Evolutionary conservation across 2,797 vertebrate genomes (phyloP).

Genomic region (Ambastaia sidthimunki): DNA sequence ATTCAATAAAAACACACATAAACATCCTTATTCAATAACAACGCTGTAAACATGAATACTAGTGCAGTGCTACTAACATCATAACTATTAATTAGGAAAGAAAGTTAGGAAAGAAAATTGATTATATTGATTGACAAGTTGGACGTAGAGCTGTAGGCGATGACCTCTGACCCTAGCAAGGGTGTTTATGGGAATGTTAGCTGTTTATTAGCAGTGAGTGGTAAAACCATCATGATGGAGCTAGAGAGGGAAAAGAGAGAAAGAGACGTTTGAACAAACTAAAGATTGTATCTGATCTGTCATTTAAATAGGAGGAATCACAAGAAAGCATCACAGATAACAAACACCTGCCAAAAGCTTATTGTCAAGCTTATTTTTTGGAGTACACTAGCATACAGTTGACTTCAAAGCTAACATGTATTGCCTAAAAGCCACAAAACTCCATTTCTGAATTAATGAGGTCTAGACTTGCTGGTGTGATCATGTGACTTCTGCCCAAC

Average conservation of each 20-base stretch:
- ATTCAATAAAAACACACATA: conserved; percentile 49
- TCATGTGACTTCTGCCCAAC: conserved; percentile 9
- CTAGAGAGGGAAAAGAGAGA: neutral
- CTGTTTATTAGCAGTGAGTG: conserved; percentile 13
- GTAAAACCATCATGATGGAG: conserved; percentile 19
- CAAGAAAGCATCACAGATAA: neutral
- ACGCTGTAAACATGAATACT: conserved; percentile 1
- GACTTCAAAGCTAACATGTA: neutral
- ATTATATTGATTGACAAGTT: conserved; percentile 43
- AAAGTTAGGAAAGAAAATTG: conserved; percentile 31
- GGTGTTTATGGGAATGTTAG: conserved; percentile 43
- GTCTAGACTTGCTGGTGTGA: neutral
- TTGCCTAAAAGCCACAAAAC: neutral
- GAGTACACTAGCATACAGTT: neutral
- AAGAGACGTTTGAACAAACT: no score
- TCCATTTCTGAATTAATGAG: neutral
- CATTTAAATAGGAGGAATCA: neutral
- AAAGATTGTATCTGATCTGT: no score
- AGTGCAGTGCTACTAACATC: conserved; percentile 6
- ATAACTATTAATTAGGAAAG: conserved; percentile 2
- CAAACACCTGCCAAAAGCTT: neutral
- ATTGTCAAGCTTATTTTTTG: no score
- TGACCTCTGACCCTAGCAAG: conserved; percentile 31
- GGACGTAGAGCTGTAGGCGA: conserved; percentile 17
- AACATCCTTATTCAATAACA: conserved; percentile 41